phyloP scores from a whole-genome alignment of 2,113 vertebrate genomes.

The Myiozetetes cayanensis region DNA sequence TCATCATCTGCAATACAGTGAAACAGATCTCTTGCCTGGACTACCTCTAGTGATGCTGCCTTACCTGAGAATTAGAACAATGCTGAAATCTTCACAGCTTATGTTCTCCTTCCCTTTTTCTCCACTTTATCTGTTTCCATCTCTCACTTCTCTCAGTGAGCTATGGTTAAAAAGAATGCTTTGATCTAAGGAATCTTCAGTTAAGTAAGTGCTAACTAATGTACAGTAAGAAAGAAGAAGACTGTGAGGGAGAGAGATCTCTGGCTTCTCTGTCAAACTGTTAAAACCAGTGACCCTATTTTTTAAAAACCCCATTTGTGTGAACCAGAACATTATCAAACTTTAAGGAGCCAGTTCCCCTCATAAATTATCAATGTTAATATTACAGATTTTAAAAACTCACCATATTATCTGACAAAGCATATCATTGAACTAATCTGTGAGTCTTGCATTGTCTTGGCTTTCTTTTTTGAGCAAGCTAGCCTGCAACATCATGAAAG shows the following conservation, averaged over 20 bases:
- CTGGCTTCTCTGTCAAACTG: background rate
- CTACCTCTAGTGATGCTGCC: background rate
- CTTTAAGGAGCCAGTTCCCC: background rate
- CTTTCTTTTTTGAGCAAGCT: background rate
- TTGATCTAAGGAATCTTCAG: background rate
- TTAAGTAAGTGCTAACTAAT: background rate
- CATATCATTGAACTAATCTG: background rate
- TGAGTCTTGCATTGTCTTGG: background rate
- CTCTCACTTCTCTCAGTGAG: background rate
- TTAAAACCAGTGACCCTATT: background rate
- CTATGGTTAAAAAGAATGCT: background rate
- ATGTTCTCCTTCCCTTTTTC: background rate
- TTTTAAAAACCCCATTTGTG: background rate
- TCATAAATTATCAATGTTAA: background rate
- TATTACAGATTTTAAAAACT: background rate
- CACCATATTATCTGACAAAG: background rate
- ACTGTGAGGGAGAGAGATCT: background rate
- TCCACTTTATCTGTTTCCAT: background rate
- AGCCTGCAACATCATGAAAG: background rate
- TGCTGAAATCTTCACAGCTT: background rate
- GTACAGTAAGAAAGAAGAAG: background rate
- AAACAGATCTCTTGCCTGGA: background rate
- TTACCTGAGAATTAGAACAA: background rate
- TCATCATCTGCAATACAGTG: background rate
- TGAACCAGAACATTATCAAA: background rate